A percentile compares a stretch with the other conserved stretches of the same genome.
phyloP scores from a whole-genome alignment of 2,113 vertebrate species.

The Anser brachyrhynchus region DNA sequence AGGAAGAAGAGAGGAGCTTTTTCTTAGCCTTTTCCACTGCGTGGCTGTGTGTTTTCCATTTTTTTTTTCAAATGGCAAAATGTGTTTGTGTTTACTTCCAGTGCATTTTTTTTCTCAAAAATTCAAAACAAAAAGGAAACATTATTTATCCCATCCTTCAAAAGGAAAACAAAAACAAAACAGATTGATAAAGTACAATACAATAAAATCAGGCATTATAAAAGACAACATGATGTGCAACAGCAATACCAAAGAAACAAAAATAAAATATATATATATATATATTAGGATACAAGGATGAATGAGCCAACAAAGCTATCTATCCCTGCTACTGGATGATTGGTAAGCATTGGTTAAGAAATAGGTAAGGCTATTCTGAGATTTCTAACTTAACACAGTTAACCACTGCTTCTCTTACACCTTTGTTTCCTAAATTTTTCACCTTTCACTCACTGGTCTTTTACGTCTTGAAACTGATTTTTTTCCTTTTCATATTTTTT shows the following conservation, averaged over 20 bases:
- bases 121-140: slow-evolving; percentile 74
- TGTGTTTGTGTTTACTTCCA: slow-evolving; percentile 81
- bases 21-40: slow-evolving; percentile 37
- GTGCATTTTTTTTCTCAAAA: slow-evolving; percentile 77
- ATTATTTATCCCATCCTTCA: slow-evolving; percentile 73
- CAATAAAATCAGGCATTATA: slow-evolving; percentile 79
- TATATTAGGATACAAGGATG: slow-evolving; percentile 65
- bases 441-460: slow-evolving; percentile 74
- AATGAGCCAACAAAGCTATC: slow-evolving; percentile 76
- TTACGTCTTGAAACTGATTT: slow-evolving; percentile 72
- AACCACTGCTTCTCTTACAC: slow-evolving; percentile 74
- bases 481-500: slow-evolving; percentile 77
- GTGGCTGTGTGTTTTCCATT: slow-evolving; percentile 67
- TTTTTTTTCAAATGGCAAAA: slow-evolving; percentile 72
- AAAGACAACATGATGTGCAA: slow-evolving; percentile 81
- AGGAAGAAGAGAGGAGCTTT: slow-evolving; percentile 38
- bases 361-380: slow-evolving; percentile 80
- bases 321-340: slow-evolving; percentile 71
- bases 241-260: slow-evolving; percentile 77
- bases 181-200: slow-evolving; percentile 76
- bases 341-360: slow-evolving; percentile 81
- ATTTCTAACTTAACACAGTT: slow-evolving; percentile 76
- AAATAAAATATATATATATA: slow-evolving; percentile 48
- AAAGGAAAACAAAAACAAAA: slow-evolving; percentile 68
- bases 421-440: slow-evolving; percentile 62